Percentiles rank a stretch among this genome's conserved stretches.
Evolutionary conservation across 2,797 vertebrate species (phyloP).

Genomic region (Cirrhinus mrigala): DNA sequence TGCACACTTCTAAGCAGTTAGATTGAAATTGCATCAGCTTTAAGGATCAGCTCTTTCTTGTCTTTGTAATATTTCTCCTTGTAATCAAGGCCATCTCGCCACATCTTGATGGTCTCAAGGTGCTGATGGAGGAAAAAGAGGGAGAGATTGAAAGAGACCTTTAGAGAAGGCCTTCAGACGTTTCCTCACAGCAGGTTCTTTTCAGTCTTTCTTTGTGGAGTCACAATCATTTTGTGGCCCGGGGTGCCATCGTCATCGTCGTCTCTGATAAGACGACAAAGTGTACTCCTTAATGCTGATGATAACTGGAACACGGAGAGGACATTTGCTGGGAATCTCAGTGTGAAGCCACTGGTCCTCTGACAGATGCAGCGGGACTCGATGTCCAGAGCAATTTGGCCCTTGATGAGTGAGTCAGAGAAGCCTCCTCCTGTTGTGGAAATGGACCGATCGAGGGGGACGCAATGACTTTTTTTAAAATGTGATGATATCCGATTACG

Average conservation of each 20-base stretch:
- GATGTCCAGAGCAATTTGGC: conserved; percentile 2
- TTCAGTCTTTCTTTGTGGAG: conserved; percentile 11
- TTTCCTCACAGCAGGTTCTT: neutral
- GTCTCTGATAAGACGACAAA: conserved; percentile 27
- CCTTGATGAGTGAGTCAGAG: neutral
- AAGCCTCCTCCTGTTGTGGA: conserved; percentile 3
- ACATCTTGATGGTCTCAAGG: neutral
- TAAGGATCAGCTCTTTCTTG: neutral
- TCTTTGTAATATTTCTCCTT: neutral
- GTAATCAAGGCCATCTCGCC: neutral
- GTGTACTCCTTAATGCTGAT: conserved; percentile 36
- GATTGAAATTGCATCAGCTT: neutral
- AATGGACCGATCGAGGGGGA: neutral
- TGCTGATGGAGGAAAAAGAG: neutral
- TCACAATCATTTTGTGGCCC: conserved; percentile 28
- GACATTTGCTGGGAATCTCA: conserved; percentile 41
- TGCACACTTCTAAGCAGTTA: neutral
- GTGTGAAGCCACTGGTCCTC: conserved; percentile 12
- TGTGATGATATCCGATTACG: neutral
- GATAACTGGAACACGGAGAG: conserved; percentile 32
- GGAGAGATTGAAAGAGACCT: neutral
- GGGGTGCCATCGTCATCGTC: neutral
- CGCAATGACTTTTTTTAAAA: neutral
- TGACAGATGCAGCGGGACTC: conserved; percentile 4
- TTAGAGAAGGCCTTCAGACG: neutral